Percentiles rank a stretch among this genome's conserved stretches.
phyloP scores from a whole-genome alignment of 2,888 invertebrate species.

The Caenorhabditis imperialis region DNA sequence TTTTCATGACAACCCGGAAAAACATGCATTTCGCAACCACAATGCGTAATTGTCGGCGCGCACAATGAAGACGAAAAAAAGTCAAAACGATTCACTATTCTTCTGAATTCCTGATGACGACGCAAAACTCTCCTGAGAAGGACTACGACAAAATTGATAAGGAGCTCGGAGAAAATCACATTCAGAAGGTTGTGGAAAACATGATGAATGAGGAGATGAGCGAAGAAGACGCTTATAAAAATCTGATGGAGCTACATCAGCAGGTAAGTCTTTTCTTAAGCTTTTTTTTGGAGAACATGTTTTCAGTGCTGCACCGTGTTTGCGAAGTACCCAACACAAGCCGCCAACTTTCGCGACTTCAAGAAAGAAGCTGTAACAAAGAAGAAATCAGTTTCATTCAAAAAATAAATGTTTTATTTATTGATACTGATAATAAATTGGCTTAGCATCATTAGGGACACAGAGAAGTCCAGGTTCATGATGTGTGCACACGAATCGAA shows the following conservation, averaged over 20 bases:
- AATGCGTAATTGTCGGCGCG: slow-evolving; percentile 17
- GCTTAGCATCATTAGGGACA: no score
- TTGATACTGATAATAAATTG: no score
- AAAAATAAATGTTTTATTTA: no score
- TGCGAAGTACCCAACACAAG: slow-evolving; percentile 3
- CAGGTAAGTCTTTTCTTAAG: slow-evolving; percentile 10
- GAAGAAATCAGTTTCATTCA: background rate
- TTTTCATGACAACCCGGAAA: background rate
- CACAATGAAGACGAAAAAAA: slow-evolving; percentile 6
- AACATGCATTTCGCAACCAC: slow-evolving; percentile 22
- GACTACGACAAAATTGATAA: slow-evolving; percentile 32
- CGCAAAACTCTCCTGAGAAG: slow-evolving; percentile 22
- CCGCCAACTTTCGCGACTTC: background rate
- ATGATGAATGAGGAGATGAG: slow-evolving; percentile 21
- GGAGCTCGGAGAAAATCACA: slow-evolving; percentile 31
- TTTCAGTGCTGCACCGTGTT: slow-evolving; percentile 39
- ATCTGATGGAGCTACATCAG: slow-evolving; percentile 30
- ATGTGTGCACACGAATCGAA: no score
- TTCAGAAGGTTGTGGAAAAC: slow-evolving; percentile 23
- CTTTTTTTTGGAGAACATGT: background rate
- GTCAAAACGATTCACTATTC: slow-evolving; percentile 9
- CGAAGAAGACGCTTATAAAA: slow-evolving; percentile 10
- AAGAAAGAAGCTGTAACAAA: background rate
- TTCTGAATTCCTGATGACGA: slow-evolving; percentile 12
- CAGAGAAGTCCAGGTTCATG: no score